Conservation (phyloP, 2,888 invertebrate genomes). For the Ophraella communa region DNA sequence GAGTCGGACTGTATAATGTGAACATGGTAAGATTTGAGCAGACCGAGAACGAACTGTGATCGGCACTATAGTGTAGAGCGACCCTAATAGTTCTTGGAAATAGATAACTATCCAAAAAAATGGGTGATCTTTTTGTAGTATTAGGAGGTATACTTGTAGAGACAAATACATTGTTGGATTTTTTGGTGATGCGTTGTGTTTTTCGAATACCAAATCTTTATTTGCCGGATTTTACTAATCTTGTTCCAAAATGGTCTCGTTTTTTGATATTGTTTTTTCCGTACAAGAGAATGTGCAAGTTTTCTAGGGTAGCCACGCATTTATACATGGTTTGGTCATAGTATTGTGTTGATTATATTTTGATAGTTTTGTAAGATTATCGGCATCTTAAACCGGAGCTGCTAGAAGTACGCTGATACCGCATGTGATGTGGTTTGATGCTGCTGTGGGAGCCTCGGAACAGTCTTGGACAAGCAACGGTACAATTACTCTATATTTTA, state of each 20-base stretch:
- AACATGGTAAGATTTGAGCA: no score
- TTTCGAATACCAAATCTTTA: conserved; percentile 24
- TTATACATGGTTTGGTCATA: conserved; percentile 58
- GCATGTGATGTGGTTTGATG: conserved; percentile 56
- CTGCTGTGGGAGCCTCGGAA: conserved; percentile 58
- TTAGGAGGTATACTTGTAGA: no score
- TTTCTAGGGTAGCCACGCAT: conserved; percentile 48
- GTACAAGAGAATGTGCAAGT: conserved; percentile 17
- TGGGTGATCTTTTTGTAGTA: no score
- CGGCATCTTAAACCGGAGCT: conserved; percentile 58
- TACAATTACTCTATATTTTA: conserved; percentile 55
- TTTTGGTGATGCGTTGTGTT: conserved; percentile 10
- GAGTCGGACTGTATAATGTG: no score
- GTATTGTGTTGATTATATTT: conserved; percentile 61
- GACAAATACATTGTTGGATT: neutral
- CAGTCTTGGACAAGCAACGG: conserved; percentile 58
- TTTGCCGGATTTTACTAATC: conserved; percentile 43
- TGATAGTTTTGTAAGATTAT: conserved; percentile 61
- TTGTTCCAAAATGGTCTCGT: conserved; percentile 36
- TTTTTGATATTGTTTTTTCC: conserved; percentile 23
- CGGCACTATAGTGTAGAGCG: no score
- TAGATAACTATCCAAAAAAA: no score
- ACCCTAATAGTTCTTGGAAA: no score
- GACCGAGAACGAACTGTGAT: no score
- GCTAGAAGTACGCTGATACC: conserved; percentile 58